A percentile compares a stretch with the other conserved stretches of the same genome.
Conservation (phyloP, 2,888 invertebrate genomes). For the Dascillus cervinus region DNA sequence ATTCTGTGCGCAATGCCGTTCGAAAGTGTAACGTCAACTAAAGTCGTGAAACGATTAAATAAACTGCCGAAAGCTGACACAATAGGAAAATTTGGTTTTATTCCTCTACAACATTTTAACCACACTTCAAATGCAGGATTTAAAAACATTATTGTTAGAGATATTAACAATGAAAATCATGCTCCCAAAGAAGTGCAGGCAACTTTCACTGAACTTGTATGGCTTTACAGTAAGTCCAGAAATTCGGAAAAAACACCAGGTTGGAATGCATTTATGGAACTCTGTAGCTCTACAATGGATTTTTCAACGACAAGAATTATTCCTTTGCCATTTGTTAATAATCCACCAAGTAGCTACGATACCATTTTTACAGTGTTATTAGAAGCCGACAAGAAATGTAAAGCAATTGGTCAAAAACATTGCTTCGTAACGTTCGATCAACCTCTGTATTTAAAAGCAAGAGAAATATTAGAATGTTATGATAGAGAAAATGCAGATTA, state of each 20-base stretch:
- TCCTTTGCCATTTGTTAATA: slow-evolving; percentile 26
- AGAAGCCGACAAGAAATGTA: slow-evolving; percentile 20
- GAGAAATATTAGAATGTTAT: slow-evolving; percentile 22
- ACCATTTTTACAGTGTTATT: slow-evolving; percentile 27
- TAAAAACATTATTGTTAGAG: slow-evolving; percentile 18
- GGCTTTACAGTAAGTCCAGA: slow-evolving; percentile 18
- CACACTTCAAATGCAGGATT: slow-evolving; percentile 21
- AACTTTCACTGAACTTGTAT: slow-evolving; percentile 23
- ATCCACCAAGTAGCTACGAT: slow-evolving; percentile 23
- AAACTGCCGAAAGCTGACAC: slow-evolving; percentile 18
- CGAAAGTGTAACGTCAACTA: slow-evolving; percentile 10
- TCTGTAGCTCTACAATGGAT: slow-evolving; percentile 14
- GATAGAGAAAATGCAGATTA: slow-evolving; percentile 19
- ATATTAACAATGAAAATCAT: slow-evolving; percentile 20
- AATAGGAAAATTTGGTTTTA: slow-evolving; percentile 21
- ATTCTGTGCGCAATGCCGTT: slow-evolving; percentile 23
- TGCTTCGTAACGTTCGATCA: slow-evolving; percentile 22
- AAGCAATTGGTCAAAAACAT: slow-evolving; percentile 15
- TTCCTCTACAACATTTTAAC: slow-evolving; percentile 20
- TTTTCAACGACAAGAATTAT: slow-evolving; percentile 23
- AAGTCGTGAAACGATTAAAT: slow-evolving; percentile 19
- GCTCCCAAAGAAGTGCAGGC: too few relatives aligned
- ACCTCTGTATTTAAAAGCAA: slow-evolving; percentile 26
- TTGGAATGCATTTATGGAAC: slow-evolving; percentile 25
- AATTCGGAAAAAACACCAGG: slow-evolving; percentile 21